These are phyloP conservation scores for Heterotis niloticus DNA, from an alignment of 2,113 vertebrate species.

Conservation along the genomic window DNA sequence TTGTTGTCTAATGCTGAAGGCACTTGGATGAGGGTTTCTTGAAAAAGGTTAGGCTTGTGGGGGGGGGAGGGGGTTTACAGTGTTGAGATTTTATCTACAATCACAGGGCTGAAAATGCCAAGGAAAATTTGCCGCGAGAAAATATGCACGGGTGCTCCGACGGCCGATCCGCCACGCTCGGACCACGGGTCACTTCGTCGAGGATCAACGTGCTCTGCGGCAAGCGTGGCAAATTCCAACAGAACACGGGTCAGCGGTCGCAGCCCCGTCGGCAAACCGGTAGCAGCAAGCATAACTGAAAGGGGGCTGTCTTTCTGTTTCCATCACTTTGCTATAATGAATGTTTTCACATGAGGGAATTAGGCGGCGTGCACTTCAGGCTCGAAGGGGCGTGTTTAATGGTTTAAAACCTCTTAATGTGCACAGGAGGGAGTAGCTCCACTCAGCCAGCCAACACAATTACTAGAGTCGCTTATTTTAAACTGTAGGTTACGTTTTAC, in stretches of 20 bases:
- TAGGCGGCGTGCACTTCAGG: slow-evolving; percentile 23
- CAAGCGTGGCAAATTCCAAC: not conserved
- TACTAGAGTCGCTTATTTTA: not conserved
- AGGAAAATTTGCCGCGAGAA: slow-evolving; percentile 60
- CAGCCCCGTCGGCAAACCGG: slow-evolving; percentile 29
- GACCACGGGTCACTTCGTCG: slow-evolving; percentile 36
- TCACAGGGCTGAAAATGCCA: slow-evolving; percentile 62
- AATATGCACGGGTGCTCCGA: slow-evolving; percentile 36
- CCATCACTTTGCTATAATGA: slow-evolving; percentile 31
- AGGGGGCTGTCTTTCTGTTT: not conserved
- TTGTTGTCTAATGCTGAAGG: not conserved
- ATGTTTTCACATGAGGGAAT: slow-evolving; percentile 30
- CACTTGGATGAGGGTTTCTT: slow-evolving; percentile 24
- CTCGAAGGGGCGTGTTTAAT: slow-evolving; percentile 19
- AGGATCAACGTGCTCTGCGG: slow-evolving; percentile 26
- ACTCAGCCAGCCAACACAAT: not conserved
- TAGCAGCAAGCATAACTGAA: slow-evolving; percentile 21
- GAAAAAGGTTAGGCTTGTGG: slow-evolving; percentile 44
- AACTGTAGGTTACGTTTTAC: not conserved
- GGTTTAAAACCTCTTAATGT: slow-evolving; percentile 9
- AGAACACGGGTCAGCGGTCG: not conserved
- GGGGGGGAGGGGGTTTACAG: slow-evolving; percentile 56
- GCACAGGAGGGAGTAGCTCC: not conserved
- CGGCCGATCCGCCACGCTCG: slow-evolving; percentile 63
- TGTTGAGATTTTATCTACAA: slow-evolving; percentile 58